Conservation (phyloP, 2,797 vertebrate genomes). For the Oreochromis mossambicus region DNA sequence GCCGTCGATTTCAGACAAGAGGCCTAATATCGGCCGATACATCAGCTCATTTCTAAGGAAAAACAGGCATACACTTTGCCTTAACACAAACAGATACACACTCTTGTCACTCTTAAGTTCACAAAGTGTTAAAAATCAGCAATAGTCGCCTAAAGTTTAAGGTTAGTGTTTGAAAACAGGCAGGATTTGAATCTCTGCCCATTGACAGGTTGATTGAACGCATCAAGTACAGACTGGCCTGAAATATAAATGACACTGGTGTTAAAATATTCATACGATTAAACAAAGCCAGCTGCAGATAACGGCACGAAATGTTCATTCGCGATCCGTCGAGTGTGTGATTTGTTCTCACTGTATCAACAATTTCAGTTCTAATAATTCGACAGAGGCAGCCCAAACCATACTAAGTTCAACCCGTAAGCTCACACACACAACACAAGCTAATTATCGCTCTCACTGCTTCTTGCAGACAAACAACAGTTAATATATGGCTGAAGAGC, state of each 20-base stretch:
- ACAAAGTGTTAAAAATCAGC: neutral
- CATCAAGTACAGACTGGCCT: neutral
- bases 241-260: neutral
- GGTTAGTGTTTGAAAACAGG: accelerated
- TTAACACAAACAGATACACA: neutral
- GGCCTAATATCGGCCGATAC: neutral
- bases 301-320: conserved; percentile 1
- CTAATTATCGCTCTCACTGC: neutral
- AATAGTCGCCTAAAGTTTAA: neutral
- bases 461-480: neutral
- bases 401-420: neutral
- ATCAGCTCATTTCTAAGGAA: neutral
- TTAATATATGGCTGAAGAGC: neutral
- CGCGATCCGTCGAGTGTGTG: neutral
- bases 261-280: conserved; percentile 1
- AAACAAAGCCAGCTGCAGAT: neutral
- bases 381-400: neutral
- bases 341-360: neutral
- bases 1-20: neutral
- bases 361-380: neutral
- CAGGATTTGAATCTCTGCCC: neutral
- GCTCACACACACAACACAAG: neutral
- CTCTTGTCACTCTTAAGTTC: neutral
- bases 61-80: neutral
- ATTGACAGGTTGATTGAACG: neutral